Base-by-base conservation (phyloP, 2,797 vertebrate species). In the Sarcophilus harrisii region DNA sequence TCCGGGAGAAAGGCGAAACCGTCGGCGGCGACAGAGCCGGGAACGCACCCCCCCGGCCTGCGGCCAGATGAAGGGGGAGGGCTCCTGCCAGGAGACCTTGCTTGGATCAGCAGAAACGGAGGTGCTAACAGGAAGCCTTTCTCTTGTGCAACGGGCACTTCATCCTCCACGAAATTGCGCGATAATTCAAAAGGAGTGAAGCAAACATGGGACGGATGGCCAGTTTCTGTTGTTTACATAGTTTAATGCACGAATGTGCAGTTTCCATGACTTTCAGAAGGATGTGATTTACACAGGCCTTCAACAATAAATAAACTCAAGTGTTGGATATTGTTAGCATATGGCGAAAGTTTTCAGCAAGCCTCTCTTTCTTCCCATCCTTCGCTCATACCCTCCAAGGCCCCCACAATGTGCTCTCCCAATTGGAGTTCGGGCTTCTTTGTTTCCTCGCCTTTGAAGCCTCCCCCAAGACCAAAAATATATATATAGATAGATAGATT, bases 121-220 rank as follows among this genome's bases (percentile, higher is more conserved):
- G 96, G 96, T 97, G 54, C 95, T 98, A 97, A 95, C 96, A 98
- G 97, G 97, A 98, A 98, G 98, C 96, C 92, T 6, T 90, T 95
- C 93, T 94, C 94, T 96, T 96, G 58, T 94, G 97, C 93, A 96
- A 98, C 96, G 94, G n/a, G 95, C 94, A 95, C 95, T 98, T 97
- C 0, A 0, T 96, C 97, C 97, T 97, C 96, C 8, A 91, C 96
- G 95, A 97, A 98, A 98, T 96, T 49, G 95, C 58, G 90, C 94
- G 97, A 95, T 97, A 98, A 98, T 96, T 98, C 97, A 98, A 96
- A 97, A 90, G 95, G 97, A 97, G 96, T 97, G 97, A 98, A 96
- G 96, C 97, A 96, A 97, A 93, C 94, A 97, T 92, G 97, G 97
- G 97, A 97, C 93, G 96, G 96, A 97, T 96, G 97, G 91, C 96